Evolutionary conservation across 2,113 vertebrate species (phyloP).

Genomic region (Chionis minor): DNA sequence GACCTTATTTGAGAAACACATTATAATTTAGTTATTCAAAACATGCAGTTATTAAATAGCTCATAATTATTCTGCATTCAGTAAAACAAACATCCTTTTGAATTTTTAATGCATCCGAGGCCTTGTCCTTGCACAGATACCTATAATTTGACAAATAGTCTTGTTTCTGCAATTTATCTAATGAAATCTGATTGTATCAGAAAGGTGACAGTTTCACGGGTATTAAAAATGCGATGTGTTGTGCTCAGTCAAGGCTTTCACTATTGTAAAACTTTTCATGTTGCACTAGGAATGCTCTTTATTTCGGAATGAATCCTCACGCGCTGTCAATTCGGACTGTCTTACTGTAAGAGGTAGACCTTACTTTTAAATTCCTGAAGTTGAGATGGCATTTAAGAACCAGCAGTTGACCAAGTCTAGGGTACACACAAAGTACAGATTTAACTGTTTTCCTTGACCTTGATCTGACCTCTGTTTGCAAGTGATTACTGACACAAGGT

Average conservation of each 20-base stretch:
- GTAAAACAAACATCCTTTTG: not conserved
- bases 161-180: not conserved
- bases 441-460: not conserved
- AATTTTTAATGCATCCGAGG: not conserved
- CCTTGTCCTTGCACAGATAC: not conserved
- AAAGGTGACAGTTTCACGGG: not conserved
- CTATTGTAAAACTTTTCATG: not conserved
- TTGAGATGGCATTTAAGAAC: not conserved
- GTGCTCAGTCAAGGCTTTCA: not conserved
- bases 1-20: not conserved
- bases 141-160: not conserved
- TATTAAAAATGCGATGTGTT: not conserved
- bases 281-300: not conserved
- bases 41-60: not conserved
- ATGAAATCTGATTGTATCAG: not conserved
- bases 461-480: not conserved
- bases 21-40: not conserved
- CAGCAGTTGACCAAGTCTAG: not conserved
- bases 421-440: not conserved
- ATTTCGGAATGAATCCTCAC: not conserved
- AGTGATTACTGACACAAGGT: not conserved
- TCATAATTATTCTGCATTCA: not conserved
- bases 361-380: not conserved
- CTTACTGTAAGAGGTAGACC: accelerated
- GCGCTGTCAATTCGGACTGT: accelerated